These are phyloP conservation scores for Pygoscelis antarcticus DNA, from an alignment of 2,113 vertebrate genomes.

Conservation along the genomic window DNA sequence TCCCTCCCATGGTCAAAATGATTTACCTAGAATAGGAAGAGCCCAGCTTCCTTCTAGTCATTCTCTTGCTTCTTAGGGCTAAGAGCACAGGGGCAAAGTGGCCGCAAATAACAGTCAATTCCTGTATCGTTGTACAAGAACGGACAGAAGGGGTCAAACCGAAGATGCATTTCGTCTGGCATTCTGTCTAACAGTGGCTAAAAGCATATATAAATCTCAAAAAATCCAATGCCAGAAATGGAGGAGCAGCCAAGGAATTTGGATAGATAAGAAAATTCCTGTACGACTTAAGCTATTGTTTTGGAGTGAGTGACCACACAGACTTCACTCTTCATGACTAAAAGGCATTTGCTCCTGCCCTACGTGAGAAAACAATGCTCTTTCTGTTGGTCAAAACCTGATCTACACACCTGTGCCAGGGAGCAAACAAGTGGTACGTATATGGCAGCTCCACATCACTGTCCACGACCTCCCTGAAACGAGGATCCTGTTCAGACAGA, in stretches of 20 bases:
- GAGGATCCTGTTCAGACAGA: background rate
- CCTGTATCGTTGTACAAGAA: background rate
- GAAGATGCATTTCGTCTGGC: background rate
- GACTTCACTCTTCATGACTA: background rate
- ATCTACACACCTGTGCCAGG: background rate
- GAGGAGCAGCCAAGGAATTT: constrained; percentile 29
- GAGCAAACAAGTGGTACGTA: background rate
- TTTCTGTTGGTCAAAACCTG: background rate
- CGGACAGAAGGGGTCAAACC: background rate
- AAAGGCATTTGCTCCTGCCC: background rate
- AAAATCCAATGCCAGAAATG: background rate
- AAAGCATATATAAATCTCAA: constrained; percentile 22
- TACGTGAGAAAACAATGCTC: background rate
- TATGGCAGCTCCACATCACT: background rate
- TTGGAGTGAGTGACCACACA: background rate
- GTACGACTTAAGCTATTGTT: background rate
- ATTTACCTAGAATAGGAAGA: background rate
- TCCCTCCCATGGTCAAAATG: background rate
- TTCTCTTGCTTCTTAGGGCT: background rate
- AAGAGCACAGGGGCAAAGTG: background rate
- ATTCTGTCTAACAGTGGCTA: constrained; percentile 6
- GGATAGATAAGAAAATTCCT: constrained; percentile 44
- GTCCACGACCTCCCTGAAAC: background rate
- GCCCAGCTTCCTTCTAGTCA: background rate
- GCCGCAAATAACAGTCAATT: constrained; percentile 4